phyloP scores from a whole-genome alignment of 2,797 vertebrate genomes.

The Hydrophis major region DNA sequence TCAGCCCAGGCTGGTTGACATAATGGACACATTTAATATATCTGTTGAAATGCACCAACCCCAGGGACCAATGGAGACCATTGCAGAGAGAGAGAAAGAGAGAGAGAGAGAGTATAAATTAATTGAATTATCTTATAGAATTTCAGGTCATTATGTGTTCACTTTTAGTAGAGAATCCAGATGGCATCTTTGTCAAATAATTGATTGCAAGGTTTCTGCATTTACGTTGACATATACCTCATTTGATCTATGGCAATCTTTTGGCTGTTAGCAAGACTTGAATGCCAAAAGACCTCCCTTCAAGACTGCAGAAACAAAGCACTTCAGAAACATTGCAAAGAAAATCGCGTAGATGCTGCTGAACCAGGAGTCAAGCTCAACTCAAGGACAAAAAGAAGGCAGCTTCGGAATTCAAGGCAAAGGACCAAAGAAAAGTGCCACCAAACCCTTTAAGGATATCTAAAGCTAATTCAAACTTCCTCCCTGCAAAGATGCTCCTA shows the following conservation, averaged over 20 bases:
- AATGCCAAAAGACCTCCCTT: neutral
- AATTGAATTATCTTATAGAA: neutral
- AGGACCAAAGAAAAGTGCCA: neutral
- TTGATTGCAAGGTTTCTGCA: neutral
- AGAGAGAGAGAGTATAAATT: neutral
- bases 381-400: neutral
- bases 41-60: neutral
- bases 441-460: neutral
- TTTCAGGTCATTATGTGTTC: neutral
- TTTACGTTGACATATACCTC: neutral
- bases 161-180: neutral
- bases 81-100: neutral
- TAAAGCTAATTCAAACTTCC: neutral
- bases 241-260: neutral
- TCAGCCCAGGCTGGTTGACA: neutral
- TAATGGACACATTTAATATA: neutral
- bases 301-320: neutral
- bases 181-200: neutral
- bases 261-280: neutral
- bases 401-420: neutral
- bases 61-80: neutral
- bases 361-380: neutral
- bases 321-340: neutral
- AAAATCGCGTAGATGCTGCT: neutral
- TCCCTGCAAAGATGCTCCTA: no score